phyloP scores from a whole-genome alignment of 2,797 vertebrate species.

The Gobio occitaniae region DNA sequence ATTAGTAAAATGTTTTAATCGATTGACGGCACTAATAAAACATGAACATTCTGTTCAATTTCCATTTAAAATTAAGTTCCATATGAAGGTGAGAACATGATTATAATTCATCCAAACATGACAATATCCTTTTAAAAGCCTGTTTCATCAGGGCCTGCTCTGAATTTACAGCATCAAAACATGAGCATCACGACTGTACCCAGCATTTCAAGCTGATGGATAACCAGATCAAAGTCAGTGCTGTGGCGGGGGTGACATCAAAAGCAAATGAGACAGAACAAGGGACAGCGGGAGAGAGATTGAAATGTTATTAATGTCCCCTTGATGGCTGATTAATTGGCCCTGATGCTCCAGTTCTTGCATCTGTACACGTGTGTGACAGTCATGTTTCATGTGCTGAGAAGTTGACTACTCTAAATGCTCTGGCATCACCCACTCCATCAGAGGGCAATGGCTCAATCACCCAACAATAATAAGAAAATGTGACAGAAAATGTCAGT shows the following conservation, averaged over 20 bases:
- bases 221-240: constrained; percentile 33
- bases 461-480: constrained; percentile 23
- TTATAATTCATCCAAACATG: neutral
- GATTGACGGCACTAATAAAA: neutral
- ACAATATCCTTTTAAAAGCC: neutral
- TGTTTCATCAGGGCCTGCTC: constrained; percentile 3
- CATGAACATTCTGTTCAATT: neutral
- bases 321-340: constrained; percentile 52
- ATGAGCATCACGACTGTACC: neutral
- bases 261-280: constrained; percentile 42
- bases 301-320: constrained; percentile 45
- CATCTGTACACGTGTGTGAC: neutral
- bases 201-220: constrained; percentile 34
- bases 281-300: constrained; percentile 41
- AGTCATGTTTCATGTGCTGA: neutral
- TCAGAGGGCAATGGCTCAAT: constrained; percentile 30
- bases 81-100: neutral
- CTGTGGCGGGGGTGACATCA: constrained; percentile 23
- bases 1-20: neutral
- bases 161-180: constrained; percentile 37
- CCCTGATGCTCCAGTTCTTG: constrained; percentile 8
- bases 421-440: constrained; percentile 22
- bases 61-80: neutral
- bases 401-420: constrained; percentile 19
- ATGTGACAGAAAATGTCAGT: neutral